Base-by-base conservation (phyloP, 2,113 vertebrate species). In the Orientallactaga bullata region DNA sequence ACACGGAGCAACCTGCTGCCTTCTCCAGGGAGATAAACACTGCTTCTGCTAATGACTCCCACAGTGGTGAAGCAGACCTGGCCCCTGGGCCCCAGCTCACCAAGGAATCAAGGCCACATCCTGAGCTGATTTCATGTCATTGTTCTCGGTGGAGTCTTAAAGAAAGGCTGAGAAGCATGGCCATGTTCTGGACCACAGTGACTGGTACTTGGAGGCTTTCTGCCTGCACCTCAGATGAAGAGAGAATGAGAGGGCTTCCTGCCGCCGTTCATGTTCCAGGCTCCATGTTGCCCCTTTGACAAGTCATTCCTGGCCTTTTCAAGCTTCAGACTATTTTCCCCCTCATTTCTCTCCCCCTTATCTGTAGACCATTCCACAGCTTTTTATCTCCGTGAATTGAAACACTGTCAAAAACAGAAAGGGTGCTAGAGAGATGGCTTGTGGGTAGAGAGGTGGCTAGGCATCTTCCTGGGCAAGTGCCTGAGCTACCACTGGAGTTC, bases 21-120 rank as follows among this genome's bases (percentile, higher is more conserved):
- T 94, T 87, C 91, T 79, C 63, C 35, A 7, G 88, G 88, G 93
- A 93, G 37, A 32, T 71, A 69, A 79, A 80, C 24, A 3, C 82
- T 16, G 26, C 0, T 0, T 82, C 74, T 18, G 79, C 58, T 94
- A 37, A 74, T 69, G 79, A 69, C 68, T 86, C 72, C 76, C 24
- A 4, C 1, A 1, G 47, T 16, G 81, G 74, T 23, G 0, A 30
- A 42, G 78, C 47, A 74, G 72, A 13, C 32, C 68, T 51, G 24
- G 6, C 17, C 20, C 15, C 23, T 3, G 10, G 10, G 68, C 77
- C 0, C 1, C 37, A 21, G 61, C 90, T 80, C n/a, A 47, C 78
- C 13, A 6, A 85, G 79, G 58, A 79, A 83, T 32, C 39, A 15
- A 10, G 3, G 39, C 71, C 26, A 21, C 32, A 21, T 72, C 42